Evolutionary conservation across 2,888 invertebrate genomes (phyloP), one percentile per base, ranked within the genome.

Genomic region (Eupithecia subumbrata): DNA sequence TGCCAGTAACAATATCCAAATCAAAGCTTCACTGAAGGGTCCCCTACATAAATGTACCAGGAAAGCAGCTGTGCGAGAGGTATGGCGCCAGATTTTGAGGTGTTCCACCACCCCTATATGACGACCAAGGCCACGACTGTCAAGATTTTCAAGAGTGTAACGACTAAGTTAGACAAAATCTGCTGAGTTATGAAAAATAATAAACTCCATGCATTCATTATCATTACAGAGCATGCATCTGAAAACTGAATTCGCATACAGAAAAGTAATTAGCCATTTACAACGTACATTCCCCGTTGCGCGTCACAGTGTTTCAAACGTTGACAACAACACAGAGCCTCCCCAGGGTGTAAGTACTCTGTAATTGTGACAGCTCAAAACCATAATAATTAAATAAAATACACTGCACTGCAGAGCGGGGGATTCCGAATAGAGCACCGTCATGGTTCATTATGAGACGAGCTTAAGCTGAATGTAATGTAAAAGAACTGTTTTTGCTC

Each of bases 291-390:
- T 77, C 71, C 77, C 77, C 67, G 72, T 70, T 71, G 77, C 73
- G 60, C 74, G 76, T 78, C 78, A 81, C 78, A 81, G 75, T 78
- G 77, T 79, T 79, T 74, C 77, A 75, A 78, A 80, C 73, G 75
- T 74, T 78, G 73, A 77, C 81, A 81, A 81, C 79, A 78, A 78
- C 78, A 76, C 74, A 69, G 78, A 75, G 73, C 74, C 78, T 80
- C 80, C 81, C 80, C 14, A 14, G 75, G 79, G 79, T 76, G 80
- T 79, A 77, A 75, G 75, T 76, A 76, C 73, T 34, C 75, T 60
- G 75, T 79, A 78, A 79, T 79, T 79, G 81, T 77, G 77, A 78
- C 80, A 78, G 77, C 74, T 79, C 79, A 76, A 78, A 78, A 77
- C 78, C 76, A 76, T 80, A 76, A 77, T 80, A 79, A 79, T 78